Percentiles rank a stretch among this genome's conserved stretches.
These are phyloP conservation scores for Cryptotermes secundus DNA, from an alignment of 1,140 invertebrate genomes.

Conservation along the genomic window DNA sequence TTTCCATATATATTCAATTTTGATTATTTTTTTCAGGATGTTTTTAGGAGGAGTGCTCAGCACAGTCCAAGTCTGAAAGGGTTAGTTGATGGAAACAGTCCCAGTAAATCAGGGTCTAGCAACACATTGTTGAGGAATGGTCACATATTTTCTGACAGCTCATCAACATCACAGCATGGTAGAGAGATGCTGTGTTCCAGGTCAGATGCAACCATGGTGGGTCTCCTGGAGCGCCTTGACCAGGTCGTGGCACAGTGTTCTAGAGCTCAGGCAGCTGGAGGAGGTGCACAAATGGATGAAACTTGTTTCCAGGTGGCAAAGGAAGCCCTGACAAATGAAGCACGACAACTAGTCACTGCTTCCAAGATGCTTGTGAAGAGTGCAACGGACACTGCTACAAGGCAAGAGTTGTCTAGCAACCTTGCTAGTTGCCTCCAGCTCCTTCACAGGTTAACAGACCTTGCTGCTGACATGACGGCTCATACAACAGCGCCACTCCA, in stretches of 20 bases:
- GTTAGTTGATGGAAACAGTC: background rate
- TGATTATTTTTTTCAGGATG: background rate
- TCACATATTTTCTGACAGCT: conserved; percentile 45
- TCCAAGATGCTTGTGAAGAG: conserved; percentile 65
- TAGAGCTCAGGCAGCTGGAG: conserved; percentile 66
- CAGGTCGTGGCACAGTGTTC: conserved; percentile 67
- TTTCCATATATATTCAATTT: no score
- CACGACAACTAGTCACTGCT: conserved; percentile 76
- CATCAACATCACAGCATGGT: conserved; percentile 38
- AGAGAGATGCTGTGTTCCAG: conserved; percentile 62
- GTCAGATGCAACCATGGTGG: conserved; percentile 65
- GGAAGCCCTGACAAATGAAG: conserved; percentile 75
- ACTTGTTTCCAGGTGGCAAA: conserved; percentile 70
- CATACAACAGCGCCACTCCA: conserved; percentile 74
- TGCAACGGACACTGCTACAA: conserved; percentile 45
- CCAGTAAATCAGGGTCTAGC: background rate
- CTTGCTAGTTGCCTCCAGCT: conserved; percentile 69
- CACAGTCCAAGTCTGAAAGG: background rate
- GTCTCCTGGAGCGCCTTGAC: conserved; percentile 62
- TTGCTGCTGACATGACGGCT: conserved; percentile 68
- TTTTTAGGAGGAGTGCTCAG: background rate
- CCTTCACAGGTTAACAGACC: conserved; percentile 63
- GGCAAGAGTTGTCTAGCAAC: conserved; percentile 59
- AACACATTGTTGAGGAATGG: conserved; percentile 54
- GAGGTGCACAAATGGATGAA: conserved; percentile 68